Base-by-base conservation (phyloP, 2,888 invertebrate species). In the Ecdyonurus torrentis region DNA sequence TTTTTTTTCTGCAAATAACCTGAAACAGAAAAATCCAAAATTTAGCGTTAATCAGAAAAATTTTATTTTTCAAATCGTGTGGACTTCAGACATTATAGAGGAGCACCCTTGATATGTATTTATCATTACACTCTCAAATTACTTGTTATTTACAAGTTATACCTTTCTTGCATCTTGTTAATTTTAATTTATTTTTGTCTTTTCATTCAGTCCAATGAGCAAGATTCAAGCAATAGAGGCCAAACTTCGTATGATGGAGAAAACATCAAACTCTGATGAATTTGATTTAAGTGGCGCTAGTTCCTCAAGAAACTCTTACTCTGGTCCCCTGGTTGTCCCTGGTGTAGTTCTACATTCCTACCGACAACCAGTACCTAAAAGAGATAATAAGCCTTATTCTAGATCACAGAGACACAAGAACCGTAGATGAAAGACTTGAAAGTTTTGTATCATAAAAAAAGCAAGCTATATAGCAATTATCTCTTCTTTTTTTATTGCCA, bases 141-240 rank as follows among this genome's bases (percentile, higher is more conserved):
- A 61, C 23, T 15, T 25, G 25, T 63, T 55, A 55, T n/a, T n/a
- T n/a, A n/a, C n/a, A n/a, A n/a, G n/a, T n/a, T 50, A 52, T 23
- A 58, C 24, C 61, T 20, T 1, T 23, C n/a, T 59, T 65, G 64
- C 15, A 59, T 66, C 64, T 62, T 37, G 37, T 37, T 10, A 37
- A 37, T n/a, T n/a, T n/a, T n/a, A n/a, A n/a, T n/a, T n/a, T n/a
- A n/a, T n/a, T n/a, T n/a, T n/a, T n/a, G n/a, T n/a, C n/a, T n/a
- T n/a, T n/a, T n/a, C n/a, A n/a, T 68, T 25, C 1, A 90, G 90
- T 72, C 84, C 86, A 69, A 83, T 85, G 71, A 85, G 86, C 7
- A 88, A 91, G 63, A 92, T 93, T 67, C 87, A 87, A 71, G 91
- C 91, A 0, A 92, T 93, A 65, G 91, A 92, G 73, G 89, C 89